A percentile compares a stretch with the other conserved stretches of the same genome.
phyloP scores from a whole-genome alignment of 1,140 invertebrate species.

The Lineus longissimus region DNA sequence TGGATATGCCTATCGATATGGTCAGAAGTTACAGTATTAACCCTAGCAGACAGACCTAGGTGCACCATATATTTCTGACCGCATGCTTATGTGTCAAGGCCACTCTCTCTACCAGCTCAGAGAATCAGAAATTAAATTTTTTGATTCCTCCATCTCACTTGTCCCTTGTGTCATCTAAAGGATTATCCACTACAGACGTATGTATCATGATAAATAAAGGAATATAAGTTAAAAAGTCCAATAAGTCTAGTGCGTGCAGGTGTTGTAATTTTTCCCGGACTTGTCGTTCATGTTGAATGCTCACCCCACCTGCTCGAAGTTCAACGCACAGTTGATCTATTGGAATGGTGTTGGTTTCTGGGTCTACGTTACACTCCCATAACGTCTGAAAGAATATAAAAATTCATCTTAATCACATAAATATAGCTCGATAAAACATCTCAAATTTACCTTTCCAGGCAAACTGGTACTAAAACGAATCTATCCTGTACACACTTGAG shows the following conservation, averaged over 20 bases:
- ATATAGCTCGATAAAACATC: neutral
- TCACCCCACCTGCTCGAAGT: slow-evolving; percentile 46
- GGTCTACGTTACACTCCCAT: slow-evolving; percentile 49
- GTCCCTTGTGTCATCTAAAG: slow-evolving; percentile 23
- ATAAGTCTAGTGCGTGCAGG: slow-evolving; percentile 38
- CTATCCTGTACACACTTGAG: neutral
- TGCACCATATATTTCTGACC: too few species aligned
- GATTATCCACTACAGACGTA: slow-evolving; percentile 42
- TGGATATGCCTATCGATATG: too few species aligned
- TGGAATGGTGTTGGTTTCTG: slow-evolving; percentile 38
- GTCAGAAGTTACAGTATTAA: too few species aligned
- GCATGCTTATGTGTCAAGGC: too few species aligned
- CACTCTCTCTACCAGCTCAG: too few species aligned
- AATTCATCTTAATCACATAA: too few species aligned
- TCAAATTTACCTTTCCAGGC: neutral
- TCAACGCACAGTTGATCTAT: slow-evolving; percentile 45
- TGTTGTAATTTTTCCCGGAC: slow-evolving; percentile 37
- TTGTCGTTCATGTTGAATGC: slow-evolving; percentile 35
- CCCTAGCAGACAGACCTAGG: too few species aligned
- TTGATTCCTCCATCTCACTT: too few species aligned
- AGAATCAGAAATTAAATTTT: too few species aligned
- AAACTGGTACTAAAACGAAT: neutral
- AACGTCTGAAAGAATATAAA: slow-evolving; percentile 34
- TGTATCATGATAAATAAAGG: slow-evolving; percentile 51
- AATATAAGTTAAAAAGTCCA: slow-evolving; percentile 49